A percentile compares a stretch with the other conserved stretches of the same genome.
These are phyloP conservation scores for Disparrhopalites patrizii DNA, from an alignment of 2,888 invertebrate species.

Conservation along the genomic window DNA sequence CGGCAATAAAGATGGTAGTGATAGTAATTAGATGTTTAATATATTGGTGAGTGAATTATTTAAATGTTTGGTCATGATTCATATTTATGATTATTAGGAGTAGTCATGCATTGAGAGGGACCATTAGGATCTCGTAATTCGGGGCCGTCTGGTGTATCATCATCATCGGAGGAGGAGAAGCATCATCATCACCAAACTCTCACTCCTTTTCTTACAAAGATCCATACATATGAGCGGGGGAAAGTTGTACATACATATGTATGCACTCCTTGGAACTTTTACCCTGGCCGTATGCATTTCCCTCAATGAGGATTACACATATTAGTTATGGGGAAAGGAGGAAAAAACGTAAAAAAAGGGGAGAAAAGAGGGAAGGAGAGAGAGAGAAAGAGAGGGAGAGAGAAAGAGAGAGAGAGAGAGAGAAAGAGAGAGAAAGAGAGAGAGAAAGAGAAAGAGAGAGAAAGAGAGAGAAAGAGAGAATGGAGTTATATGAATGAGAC, in stretches of 20 bases:
- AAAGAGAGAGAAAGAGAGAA: constrained; percentile 12
- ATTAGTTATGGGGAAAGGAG: no score
- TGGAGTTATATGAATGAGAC: constrained; percentile 6
- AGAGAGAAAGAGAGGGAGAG: constrained; percentile 39
- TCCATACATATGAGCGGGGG: no score
- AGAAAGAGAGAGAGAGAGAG: constrained; percentile 13
- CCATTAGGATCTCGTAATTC: constrained; percentile 15
- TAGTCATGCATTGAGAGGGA: constrained; percentile 18
- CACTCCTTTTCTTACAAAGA: no score
- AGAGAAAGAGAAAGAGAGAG: constrained; percentile 2
- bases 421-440: constrained; percentile 16
- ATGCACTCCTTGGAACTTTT: no score
- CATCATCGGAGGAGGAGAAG: not conserved
- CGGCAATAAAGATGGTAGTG: not conserved
- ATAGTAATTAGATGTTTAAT: constrained; percentile 5
- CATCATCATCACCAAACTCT: no score
- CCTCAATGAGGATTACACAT: no score
- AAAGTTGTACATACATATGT: no score
- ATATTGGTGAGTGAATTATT: constrained; percentile 5
- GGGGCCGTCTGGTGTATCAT: constrained; percentile 2
- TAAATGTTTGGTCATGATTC: constrained; percentile 11
- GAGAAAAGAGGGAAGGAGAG: constrained; percentile 36
- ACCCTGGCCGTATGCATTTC: no score
- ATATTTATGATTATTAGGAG: constrained; percentile 17
- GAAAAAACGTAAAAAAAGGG: no score